Base-by-base conservation (phyloP, 2,888 invertebrate genomes). In the Folsomia manolachei region DNA sequence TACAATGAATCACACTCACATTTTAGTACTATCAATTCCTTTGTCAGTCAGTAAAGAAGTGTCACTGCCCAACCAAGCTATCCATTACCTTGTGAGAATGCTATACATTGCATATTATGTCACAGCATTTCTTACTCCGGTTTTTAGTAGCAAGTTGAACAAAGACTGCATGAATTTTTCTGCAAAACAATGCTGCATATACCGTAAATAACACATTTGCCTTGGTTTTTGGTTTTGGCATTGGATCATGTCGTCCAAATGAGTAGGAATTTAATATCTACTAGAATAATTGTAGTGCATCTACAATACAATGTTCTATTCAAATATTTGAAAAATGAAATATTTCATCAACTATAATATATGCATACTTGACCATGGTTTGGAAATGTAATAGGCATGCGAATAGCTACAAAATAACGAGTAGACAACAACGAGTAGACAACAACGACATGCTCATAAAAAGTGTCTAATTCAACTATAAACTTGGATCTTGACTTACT, bases 401-500 rank as follows among this genome's bases (percentile, higher is more conserved):
- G n/a, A n/a, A n/a, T n/a, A n/a, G n/a, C n/a, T n/a, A n/a, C n/a
- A 14, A 39, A 39, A 39, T 14, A 9, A 39, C 39, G 4, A 39
- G 39, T 39, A n/a, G n/a, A n/a, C n/a, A n/a, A n/a, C n/a, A n/a
- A 14, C 39, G 39, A 39, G 14, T 39, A 39, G 14, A 39, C 7
- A 39, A 39, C 39, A 39, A 9, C 39, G 14, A 39, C 4, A 39
- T 39, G 39, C 14, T 39, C 39, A 39, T 14, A 39, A 39, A 4
- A 39, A 39, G n/a, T n/a, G n/a, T n/a, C n/a, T n/a, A n/a, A n/a
- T n/a, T 39, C 4, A 39, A 39, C 39, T 39, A 39, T 39, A 39
- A 39, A 39, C 39, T 39, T 39, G 39, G 39, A 39, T 39, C 39
- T 39, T 39, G 19, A n/a, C 70, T 73, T 78, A 80, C 80, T 73